Evolutionary conservation across 2,797 vertebrate genomes (phyloP).

Genomic region (Pseudotriccus pelzelni): DNA sequence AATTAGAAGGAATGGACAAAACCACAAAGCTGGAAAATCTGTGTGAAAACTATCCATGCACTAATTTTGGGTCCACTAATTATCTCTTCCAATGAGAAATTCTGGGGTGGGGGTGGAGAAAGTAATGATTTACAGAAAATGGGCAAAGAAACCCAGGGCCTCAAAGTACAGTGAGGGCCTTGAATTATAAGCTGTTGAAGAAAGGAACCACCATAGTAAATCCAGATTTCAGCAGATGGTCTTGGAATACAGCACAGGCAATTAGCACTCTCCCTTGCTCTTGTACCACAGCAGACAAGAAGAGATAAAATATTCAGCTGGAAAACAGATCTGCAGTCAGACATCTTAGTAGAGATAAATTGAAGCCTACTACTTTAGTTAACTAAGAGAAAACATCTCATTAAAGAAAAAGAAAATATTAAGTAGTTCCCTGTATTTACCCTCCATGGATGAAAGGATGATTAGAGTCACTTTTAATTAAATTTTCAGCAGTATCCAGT

Average conservation of each 20-base stretch:
- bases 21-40: neutral
- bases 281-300: neutral
- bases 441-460: neutral
- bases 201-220: neutral
- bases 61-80: neutral
- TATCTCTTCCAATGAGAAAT: neutral
- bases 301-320: conserved; percentile 11
- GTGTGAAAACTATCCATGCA: neutral
- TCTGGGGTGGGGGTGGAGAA: neutral
- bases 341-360: neutral
- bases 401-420: neutral
- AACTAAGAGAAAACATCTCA: neutral
- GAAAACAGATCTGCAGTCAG: neutral
- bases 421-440: neutral
- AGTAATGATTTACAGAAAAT: neutral
- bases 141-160: neutral
- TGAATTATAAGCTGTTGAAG: neutral
- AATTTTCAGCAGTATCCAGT: neutral
- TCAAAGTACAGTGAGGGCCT: neutral
- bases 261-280: neutral
- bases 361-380: neutral
- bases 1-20: neutral
- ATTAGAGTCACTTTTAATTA: neutral
- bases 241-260: neutral
- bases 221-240: neutral